Evolutionary conservation across 2,113 vertebrate genomes (phyloP), one percentile per base, ranked within the genome.

Genomic region (Menidia beryllina): DNA sequence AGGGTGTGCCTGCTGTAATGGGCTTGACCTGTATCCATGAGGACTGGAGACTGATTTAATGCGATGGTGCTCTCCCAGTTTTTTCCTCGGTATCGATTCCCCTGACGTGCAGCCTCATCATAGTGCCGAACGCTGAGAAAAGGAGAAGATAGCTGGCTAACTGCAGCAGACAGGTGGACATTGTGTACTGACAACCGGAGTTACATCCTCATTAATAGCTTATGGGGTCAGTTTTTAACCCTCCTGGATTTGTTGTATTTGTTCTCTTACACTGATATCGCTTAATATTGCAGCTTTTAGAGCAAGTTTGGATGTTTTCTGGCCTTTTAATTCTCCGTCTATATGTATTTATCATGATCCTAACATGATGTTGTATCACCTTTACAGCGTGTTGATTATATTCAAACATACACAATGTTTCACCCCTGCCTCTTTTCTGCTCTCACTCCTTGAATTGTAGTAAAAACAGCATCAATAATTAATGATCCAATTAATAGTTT

Each of bases 401-500:
- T 88, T 86, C 82, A 83, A 91, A 85, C 61, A 69, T 53, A 79
- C 77, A 83, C 75, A 72, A 27, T 62, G 72, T 89, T 80, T 81
- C 83, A 70, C 58, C 61, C 71, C 36, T 63, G 69, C 63, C 77
- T 85, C 75, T 77, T 78, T 83, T 83, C 67, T 59, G 57, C 78
- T 85, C 59, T 81, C 45, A 60, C 75, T 83, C 72, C 77, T 85
- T 23, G 50, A 86, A 90, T 85, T 82, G 85, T 93, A 91, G 89
- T 93, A 89, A 94, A 94, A 87, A 84, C 51, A 86, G 91, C 84
- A 90, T 93, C 92, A 94, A 88, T 95, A 96, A 95, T 94, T 95
- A 95, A 94, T 94, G 93, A 93, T 90, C 89, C 93, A 94, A 94
- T 96, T 95, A 94, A 93, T 93, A 90, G 89, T 94, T 95, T 94